A percentile compares a stretch with the other conserved stretches of the same genome.
Conservation (phyloP, 2,888 invertebrate species). For the Itoplectis maculator region DNA sequence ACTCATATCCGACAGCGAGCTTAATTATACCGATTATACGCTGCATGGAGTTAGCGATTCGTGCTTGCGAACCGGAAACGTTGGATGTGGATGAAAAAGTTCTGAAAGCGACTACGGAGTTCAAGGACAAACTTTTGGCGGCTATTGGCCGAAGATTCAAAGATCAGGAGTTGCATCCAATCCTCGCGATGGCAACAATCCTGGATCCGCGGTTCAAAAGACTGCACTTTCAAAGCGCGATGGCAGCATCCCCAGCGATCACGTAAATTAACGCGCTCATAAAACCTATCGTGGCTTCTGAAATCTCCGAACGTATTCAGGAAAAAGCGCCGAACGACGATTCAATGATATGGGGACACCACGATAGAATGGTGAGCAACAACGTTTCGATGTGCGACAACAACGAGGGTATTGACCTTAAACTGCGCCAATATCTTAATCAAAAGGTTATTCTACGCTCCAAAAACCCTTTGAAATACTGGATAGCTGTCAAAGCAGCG, state of each 20-base stretch:
- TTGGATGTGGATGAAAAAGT: conserved; percentile 7
- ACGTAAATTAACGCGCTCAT: conserved; percentile 42
- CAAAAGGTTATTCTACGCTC: conserved; percentile 39
- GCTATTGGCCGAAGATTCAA: conserved; percentile 19
- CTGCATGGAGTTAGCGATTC: conserved; percentile 45
- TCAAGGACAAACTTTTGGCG: conserved; percentile 8
- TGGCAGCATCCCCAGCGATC: conserved; percentile 49
- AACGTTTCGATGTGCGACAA: neutral
- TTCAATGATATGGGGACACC: conserved; percentile 43
- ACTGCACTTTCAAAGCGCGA: conserved; percentile 63
- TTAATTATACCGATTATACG: conserved; percentile 59
- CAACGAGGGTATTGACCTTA: conserved; percentile 3
- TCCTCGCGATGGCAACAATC: conserved; percentile 60
- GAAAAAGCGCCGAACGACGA: neutral
- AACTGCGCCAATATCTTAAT: conserved; percentile 44
- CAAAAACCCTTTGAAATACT: conserved; percentile 37
- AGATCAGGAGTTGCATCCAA: neutral
- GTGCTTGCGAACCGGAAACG: conserved; percentile 11
- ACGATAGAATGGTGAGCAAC: conserved; percentile 40
- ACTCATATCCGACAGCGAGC: conserved; percentile 65
- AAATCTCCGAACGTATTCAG: neutral
- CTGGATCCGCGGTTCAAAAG: conserved; percentile 69
- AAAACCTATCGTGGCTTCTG: neutral
- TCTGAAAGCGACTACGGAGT: neutral
- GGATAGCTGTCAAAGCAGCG: too few relatives aligned